Base-by-base conservation (phyloP, 2,113 vertebrate species). In the Apeltes quadracus region DNA sequence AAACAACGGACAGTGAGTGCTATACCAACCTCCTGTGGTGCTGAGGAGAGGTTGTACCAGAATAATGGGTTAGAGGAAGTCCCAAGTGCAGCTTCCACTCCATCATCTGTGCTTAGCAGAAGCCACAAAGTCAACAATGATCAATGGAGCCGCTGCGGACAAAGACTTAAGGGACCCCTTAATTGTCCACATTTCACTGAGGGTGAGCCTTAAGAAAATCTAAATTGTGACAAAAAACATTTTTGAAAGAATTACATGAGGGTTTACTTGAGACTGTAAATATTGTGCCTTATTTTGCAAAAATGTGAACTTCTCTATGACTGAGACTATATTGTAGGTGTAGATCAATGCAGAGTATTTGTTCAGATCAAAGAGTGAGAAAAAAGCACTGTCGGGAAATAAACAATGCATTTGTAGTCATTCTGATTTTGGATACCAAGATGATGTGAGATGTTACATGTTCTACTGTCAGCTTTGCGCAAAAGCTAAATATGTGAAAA, bases 201-300 rank as follows among this genome's bases (percentile, higher is more conserved):
- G 77, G 69, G 83, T 74, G 78, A 81, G 72, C 72, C 75, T 75
- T 84, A 44, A 7, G 51, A 39, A 43, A 59, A 74, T 22, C 8
- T 46, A 34, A 61, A 78, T 75, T 80, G 85, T 78, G 83, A 84
- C 48, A 74, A 58, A 61, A 65, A 63, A 44, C 41, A 51, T 72
- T 66, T 65, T 51, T 68, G 46, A 73, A 25, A 46, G 36, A 67
- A 62, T 38, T 22, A 43, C 57, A 20, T 59, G 18, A 7, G 63
- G 20, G 50, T 61, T 75, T 78, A 57, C 11, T 38, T 58, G 51
- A 46, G 29, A 76, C 55, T 82, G 85, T 85, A 87, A 72, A 86
- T 83, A 83, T 29, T 48, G 54, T 81, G 46, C 72, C 86, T 82
- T 82, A 71, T 85, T 86, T 88, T 85, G 9, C 53, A 65, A 38